These are phyloP conservation scores for Cepphus grylle DNA, from an alignment of 2,113 vertebrate genomes.

Conservation along the genomic window DNA sequence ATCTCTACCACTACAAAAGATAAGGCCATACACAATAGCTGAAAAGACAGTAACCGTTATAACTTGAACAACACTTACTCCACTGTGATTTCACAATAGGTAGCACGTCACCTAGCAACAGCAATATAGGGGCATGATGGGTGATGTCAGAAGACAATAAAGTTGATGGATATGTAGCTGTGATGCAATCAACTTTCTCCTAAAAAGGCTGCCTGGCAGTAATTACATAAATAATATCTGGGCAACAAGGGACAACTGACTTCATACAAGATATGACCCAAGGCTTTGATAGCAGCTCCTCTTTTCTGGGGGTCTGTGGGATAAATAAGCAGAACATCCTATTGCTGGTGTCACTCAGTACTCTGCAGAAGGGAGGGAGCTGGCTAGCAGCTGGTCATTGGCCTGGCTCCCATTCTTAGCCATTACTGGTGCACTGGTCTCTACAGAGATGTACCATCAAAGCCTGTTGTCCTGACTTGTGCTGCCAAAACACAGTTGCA, in stretches of 20 bases:
- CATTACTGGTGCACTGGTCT: neutral
- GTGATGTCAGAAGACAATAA: slow-evolving; percentile 3
- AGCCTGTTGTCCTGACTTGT: neutral
- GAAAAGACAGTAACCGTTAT: neutral
- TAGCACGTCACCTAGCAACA: neutral
- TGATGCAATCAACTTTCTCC: neutral
- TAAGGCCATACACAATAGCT: neutral
- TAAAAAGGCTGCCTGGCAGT: neutral
- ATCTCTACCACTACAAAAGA: neutral
- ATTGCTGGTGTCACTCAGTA: neutral
- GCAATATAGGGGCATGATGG: neutral
- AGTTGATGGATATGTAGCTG: neutral
- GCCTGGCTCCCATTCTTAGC: neutral
- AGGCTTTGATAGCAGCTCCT: neutral
- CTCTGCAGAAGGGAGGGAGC: neutral
- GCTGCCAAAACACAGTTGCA: neutral
- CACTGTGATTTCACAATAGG: neutral
- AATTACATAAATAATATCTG: neutral
- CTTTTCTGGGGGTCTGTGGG: neutral
- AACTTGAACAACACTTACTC: neutral
- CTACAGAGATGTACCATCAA: neutral
- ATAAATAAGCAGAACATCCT: neutral
- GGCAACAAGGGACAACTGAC: neutral
- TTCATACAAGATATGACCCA: neutral
- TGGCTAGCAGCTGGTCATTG: neutral